Evolutionary conservation across 1,140 invertebrate species (phyloP), one percentile per base, ranked within the genome.

Genomic region (Brachionus sp.): DNA sequence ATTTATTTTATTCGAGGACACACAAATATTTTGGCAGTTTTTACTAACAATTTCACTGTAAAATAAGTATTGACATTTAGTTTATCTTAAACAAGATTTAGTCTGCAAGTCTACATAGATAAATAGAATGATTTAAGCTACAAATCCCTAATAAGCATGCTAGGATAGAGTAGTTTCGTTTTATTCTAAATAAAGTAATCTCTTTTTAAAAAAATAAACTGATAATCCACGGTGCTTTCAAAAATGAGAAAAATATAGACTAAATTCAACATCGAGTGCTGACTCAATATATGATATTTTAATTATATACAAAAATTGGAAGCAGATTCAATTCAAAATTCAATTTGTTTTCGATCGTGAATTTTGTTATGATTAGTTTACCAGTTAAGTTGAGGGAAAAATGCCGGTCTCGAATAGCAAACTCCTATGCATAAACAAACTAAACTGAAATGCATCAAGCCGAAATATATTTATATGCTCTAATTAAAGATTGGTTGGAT

Each of bases 311-410:
- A 57, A 57, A 57, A 57, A 57, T 57, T 57, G 16, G 50, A 57
- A 57, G 50, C 50, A 57, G 50, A 57, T 57, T 57, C 19, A 57
- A 57, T 57, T 57, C 50, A 57, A 57, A 57, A 57, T 57, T 57
- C 50, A 57, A 57, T 57, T 57, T 57, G 50, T 57, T 57, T 57
- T 57, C 50, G 50, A 57, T 57, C 50, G 50, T 57, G 50, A 57
- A 19, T 23, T 57, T 57, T 57, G 50, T 57, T 57, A 57, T 57
- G 50, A 57, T 57, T 57, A 57, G 50, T 57, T 57, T 57, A 57
- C 50, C 50, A 57, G 50, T 57, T 57, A 57, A 57, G 50, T 57
- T 57, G 50, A 57, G 50, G 50, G 50, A 57, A 57, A 57, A 57
- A 57, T 57, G 50, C 50, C 50, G 50, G 50, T 57, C 50, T 57